Base-by-base conservation (phyloP, 2,797 vertebrate species). In the Rhinichthys osculus region DNA sequence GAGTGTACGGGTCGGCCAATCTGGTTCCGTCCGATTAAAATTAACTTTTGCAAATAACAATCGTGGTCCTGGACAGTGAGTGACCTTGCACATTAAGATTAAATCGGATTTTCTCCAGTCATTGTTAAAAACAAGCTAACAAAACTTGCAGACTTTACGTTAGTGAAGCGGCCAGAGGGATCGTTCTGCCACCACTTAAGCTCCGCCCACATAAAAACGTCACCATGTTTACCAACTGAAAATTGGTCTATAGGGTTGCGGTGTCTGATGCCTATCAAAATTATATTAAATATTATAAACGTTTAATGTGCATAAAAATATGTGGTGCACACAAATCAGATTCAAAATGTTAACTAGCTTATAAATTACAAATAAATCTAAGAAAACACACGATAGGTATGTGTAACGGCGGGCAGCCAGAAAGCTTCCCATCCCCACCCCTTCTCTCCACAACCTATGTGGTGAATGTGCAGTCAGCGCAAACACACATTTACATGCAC, bases 401-500 rank as follows among this genome's bases (percentile, higher is more conserved):
- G 59, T 38, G 47, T 66, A 23, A 16, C 70, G 83, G 44, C 47
- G 57, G 47, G 9, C 33, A n/a, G 47, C 64, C 44, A 69, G 17
- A 66, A 40, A 44, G 33, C 50, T 70, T 78, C 69, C 38, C 35
- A 30, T 72, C n/a, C 38, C 16, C 62, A 40, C 42, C 42, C 10
- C 59, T 30, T 27, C 54, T 42, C 52, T 35, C 47, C 42, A 71
- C 50, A 71, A 21, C 8, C 38, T 57, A 42, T 70, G 79, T 30
- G 35, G 50, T 16, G 73, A 30, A 44, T 62, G 5, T 52, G 27
- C 72, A 72, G 57, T 85, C 73, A 57, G 21, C 1, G 2, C n/a
- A 73, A 84, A 47, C 21, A 47, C 89, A 92, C 91, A 27, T 82
- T 85, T 38, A 87, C n/a, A 84, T 72, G 54, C 62, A 81, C 85